Evolutionary conservation across 2,113 vertebrate species (phyloP), one percentile per base, ranked within the genome.

Genomic region (Sander vitreus): DNA sequence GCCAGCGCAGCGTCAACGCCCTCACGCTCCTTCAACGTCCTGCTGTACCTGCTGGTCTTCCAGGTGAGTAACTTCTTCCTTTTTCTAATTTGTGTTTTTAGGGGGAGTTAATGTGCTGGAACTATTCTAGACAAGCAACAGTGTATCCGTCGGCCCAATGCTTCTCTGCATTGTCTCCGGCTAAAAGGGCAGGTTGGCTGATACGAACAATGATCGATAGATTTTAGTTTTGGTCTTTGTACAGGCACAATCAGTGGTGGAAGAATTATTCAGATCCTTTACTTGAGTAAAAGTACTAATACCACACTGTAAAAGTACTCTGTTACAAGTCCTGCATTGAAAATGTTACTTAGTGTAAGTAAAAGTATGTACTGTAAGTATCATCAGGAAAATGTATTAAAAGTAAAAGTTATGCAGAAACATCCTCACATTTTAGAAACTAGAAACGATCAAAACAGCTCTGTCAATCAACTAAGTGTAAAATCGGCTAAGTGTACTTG

Each of bases 31-130:
- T 96, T 97, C 76, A 97, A 98, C 83, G 96, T 99, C 83, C 95
- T 99, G 71, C 93, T 99, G 2, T 99, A 99, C 2, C 94, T 98
- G 50, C 95, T 99, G 91, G 98, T 96, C 4, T 99, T 99, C 93
- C 97, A 98, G 94, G 98, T 99, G 55, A 77, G 91, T 43, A 21
- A 18, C 16, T 18, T 23, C 55, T 13, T 25, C 1, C 4, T 25
- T 15, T 33, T 30, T 30, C 21, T 15, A 14, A 23, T 36, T n/a
- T 74, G 14, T 39, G 1, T 16, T 58, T 47, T 57, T 15, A 10
- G 9, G 6, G 14, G 16, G 6, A 6, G 15, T 64, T n/a, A 15
- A 47, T 1, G 1, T 16, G 11, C 45, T 53, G 10, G 43, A 25
- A 7, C 5, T n/a, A 15, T 45, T 54, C 15, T 30, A 18, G 11